phyloP scores from a whole-genome alignment of 2,113 vertebrate species.

The Oreochromis niloticus region DNA sequence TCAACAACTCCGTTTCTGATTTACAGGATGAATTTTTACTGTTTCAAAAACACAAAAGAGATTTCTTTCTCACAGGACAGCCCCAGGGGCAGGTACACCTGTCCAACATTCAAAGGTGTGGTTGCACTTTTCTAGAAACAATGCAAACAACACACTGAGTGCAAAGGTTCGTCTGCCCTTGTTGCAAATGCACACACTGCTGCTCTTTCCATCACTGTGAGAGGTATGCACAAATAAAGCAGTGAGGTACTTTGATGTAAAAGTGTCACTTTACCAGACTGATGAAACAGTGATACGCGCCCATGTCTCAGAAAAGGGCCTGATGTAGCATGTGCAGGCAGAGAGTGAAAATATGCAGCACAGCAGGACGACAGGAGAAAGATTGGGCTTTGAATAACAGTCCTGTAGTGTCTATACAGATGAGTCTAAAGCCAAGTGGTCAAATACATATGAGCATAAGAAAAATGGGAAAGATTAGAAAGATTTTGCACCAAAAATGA shows the following conservation, averaged over 20 bases:
- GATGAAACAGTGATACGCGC: neutral
- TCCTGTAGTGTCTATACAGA: neutral
- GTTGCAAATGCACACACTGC: neutral
- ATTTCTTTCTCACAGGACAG: neutral
- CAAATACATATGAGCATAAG: neutral
- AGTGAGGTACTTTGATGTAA: neutral
- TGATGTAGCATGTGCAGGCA: neutral
- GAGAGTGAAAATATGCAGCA: neutral
- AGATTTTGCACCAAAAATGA: neutral
- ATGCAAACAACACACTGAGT: neutral
- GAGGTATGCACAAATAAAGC: neutral
- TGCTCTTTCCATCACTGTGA: neutral
- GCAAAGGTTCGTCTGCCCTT: neutral
- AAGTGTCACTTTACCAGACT: neutral
- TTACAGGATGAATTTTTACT: neutral
- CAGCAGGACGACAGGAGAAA: neutral
- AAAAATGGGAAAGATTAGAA: neutral
- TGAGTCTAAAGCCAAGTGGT: neutral
- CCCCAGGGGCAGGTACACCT: neutral
- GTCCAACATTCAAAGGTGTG: neutral
- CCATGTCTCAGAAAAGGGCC: neutral
- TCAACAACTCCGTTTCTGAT: accelerated
- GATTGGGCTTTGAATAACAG: neutral
- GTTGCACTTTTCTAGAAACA: neutral
- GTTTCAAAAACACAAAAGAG: neutral